A percentile compares a stretch with the other conserved stretches of the same genome.
These are phyloP conservation scores for Acanthurus lineatus DNA, from an alignment of 2,797 vertebrate species.

Conservation along the genomic window DNA sequence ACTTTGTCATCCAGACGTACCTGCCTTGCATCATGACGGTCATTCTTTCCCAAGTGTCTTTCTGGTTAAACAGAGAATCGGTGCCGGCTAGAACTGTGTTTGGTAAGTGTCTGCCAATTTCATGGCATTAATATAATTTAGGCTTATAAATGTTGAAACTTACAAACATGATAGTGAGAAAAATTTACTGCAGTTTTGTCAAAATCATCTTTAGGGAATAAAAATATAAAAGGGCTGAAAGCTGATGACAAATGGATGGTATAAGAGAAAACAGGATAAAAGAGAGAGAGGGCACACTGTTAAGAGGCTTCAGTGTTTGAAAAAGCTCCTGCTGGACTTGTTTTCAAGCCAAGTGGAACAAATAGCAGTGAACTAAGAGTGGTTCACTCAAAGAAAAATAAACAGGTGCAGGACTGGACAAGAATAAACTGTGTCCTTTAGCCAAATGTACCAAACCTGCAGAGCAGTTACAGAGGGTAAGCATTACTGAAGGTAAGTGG, in stretches of 20 bases:
- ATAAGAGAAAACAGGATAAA: conserved; percentile 9
- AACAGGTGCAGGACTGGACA: conserved; percentile 8
- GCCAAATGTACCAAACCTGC: conserved; percentile 20
- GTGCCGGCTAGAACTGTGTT: conserved; percentile 98
- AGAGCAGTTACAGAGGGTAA: conserved; percentile 6
- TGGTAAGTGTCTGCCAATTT: conserved; percentile 88
- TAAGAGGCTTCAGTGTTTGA: conserved; percentile 23
- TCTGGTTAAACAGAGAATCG: conserved; percentile 99
- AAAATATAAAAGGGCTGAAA: background rate
- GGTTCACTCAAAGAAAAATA: conserved; percentile 18
- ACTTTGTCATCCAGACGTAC: conserved; percentile 99
- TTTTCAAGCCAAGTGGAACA: conserved; percentile 55
- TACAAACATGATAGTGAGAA: background rate
- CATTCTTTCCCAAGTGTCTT: conserved; percentile 99
- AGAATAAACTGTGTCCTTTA: conserved; percentile 15
- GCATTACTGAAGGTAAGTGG: conserved; percentile 42
- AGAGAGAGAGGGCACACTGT: conserved; percentile 9
- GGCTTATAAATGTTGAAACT: conserved; percentile 6
- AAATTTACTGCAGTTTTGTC: background rate
- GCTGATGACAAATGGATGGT: conserved; percentile 7
- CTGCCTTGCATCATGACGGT: conserved; percentile 99
- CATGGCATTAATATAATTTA: conserved; percentile 1
- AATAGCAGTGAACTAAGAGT: conserved; percentile 45
- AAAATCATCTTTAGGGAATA: background rate
- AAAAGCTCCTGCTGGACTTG: conserved; percentile 25